These are phyloP conservation scores for Illadopsis cleaveri DNA, from an alignment of 2,113 vertebrate genomes.

Conservation along the genomic window DNA sequence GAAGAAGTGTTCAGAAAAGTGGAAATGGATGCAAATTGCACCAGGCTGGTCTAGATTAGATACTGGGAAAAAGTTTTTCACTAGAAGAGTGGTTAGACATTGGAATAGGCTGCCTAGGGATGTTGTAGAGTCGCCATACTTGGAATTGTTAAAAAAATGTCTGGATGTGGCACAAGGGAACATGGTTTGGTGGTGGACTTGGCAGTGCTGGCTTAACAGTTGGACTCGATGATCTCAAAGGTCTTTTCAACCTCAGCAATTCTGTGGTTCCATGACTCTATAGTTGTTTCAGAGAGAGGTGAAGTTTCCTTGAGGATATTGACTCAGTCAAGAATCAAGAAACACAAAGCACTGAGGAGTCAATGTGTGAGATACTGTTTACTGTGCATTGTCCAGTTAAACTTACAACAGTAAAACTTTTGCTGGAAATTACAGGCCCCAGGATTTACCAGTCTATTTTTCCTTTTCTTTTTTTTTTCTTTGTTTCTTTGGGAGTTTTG, in stretches of 20 bases:
- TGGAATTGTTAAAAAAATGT: not conserved
- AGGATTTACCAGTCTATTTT: not conserved
- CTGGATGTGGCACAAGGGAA: not conserved
- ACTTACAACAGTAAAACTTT: not conserved
- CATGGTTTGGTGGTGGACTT: not conserved
- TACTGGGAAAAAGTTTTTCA: not conserved
- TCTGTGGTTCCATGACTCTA: not conserved
- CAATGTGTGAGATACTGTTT: not conserved
- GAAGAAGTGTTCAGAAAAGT: not conserved
- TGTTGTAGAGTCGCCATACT: fast-evolving
- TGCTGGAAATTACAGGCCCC: not conserved
- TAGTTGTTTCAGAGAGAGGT: not conserved
- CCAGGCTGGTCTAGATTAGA: no score
- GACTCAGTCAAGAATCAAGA: not conserved
- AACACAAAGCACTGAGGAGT: not conserved
- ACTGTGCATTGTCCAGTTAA: not conserved
- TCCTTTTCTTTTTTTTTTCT: fast-evolving
- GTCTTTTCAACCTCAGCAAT: not conserved
- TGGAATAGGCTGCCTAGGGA: not conserved
- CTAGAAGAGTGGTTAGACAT: not conserved
- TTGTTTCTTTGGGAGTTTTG: not conserved
- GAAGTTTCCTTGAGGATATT: not conserved
- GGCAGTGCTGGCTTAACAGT: not conserved
- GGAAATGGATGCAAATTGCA: not conserved
- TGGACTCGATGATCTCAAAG: fast-evolving